Base-by-base conservation (phyloP, 2,888 invertebrate species). In the Venusia cambrica region DNA sequence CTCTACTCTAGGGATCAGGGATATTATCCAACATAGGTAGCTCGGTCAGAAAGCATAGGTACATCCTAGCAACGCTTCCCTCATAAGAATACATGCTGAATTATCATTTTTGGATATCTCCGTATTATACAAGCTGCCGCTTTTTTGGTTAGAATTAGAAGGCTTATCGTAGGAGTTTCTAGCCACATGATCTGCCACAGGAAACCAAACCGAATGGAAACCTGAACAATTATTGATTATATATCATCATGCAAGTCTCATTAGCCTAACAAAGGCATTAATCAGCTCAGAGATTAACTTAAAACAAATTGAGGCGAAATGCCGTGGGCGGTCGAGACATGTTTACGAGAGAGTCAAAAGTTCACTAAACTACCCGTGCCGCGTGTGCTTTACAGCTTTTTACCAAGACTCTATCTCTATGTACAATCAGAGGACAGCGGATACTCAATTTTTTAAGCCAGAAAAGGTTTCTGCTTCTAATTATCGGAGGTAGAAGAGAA, bases 281-380 rank as follows among this genome's bases (percentile, higher is more conserved):
- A 76, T 80, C 78, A 76, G 70, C 68, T 71, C 73, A 68, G 62
- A 73, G 72, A 78, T 79, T 78, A 79, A 73, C 65, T 69, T 66
- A 60, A 73, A 80, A 80, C 79, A 81, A 81, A 81, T 81, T 79
- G 79, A 64, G 57, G 69, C 51, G 57, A 48, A 52, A 44, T 44
- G 57, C 61, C 62, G 80, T 69, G 65, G 76, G 75, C 71, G 76
- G 64, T 44, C 59, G 44, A 52, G 70, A 58, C 68, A 64, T 67
- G 65, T 79, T 77, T 77, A 78, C 64, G 70, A 66, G n/a, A n/a
- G n/a, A n/a, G 53, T 53, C 48, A 53, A 51, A 60, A 54, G 42
- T 48, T 48, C 52, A 57, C 48, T 54, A 53, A 56, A 59, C 54
- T 54, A 49, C 49, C 49, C 45, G 53, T 52, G 62, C 49, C 45